Base-by-base conservation (phyloP, 1,140 invertebrate species). In the Drosophila erecta region DNA sequence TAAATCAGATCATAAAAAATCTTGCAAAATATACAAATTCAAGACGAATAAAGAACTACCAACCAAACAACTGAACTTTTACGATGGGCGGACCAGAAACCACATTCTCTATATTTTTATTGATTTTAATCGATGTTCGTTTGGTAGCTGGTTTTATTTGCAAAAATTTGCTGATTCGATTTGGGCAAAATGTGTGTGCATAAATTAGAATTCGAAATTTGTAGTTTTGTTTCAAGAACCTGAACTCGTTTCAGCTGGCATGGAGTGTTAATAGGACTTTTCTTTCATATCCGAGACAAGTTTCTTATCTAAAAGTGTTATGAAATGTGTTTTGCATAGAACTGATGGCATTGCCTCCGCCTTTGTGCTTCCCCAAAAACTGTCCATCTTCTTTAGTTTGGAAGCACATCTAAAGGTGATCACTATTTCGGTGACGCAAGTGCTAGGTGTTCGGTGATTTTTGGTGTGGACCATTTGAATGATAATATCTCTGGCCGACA, bases 321-420 rank as follows among this genome's bases (percentile, higher is more conserved):
- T 76, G 24, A 67, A 76, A 58, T 76, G 75, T 76, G 53, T 74
- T 81, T 81, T 69, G 83, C 84, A 89, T 83, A 89, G 54, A 62
- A 70, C 41, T 79, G 76, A 72, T 70, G 66, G 56, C 33, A 41
- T 67, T 69, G 61, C 73, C 61, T 54, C 59, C 58, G 46, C 47
- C 41, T 46, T 22, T 12, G 30, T 10, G n/a, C 11, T 4, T 8
- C 12, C 14, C 35, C 35, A 14, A 14, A 37, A 37, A 37, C 30
- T 7, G 15, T 20, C 27, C 47, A 50, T 53, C 41, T 37, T 41
- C 38, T 27, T 38, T 4, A n/a, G 54, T 7, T 38, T 8, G 15
- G 35, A 50, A 70, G 50, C 65, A 70, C 70, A 49, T 70, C 64
- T 41, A 49, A 57, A 20, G 67, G 57, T 75, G 56, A 84, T 49